A percentile compares a stretch with the other conserved stretches of the same genome.
Evolutionary conservation across 2,797 vertebrate genomes (phyloP).

Genomic region (Typhlichthys eigenmanni): DNA sequence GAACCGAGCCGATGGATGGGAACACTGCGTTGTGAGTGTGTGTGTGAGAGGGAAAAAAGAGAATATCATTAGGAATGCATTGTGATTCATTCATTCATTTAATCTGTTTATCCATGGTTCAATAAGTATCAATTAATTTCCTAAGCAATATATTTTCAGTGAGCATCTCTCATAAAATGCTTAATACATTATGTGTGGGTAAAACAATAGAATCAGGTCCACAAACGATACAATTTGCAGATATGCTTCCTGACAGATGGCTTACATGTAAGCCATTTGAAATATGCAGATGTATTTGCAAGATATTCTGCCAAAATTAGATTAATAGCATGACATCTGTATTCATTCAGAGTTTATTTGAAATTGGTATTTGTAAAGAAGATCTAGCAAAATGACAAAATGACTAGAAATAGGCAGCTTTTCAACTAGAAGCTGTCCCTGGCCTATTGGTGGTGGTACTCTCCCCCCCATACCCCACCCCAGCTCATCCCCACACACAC

Average conservation of each 20-base stretch:
- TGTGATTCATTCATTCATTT: too few relatives aligned
- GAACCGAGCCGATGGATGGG: constrained; percentile 7
- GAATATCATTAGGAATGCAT: neutral
- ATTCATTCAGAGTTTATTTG: constrained; percentile 26
- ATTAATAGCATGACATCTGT: constrained; percentile 37
- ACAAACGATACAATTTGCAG: constrained; percentile 21
- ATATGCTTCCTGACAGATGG: constrained; percentile 37
- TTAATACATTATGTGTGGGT: constrained; percentile 24
- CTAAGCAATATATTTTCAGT: constrained; percentile 3
- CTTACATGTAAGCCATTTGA: constrained; percentile 19
- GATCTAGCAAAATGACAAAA: constrained; percentile 17
- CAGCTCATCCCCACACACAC: constrained; percentile 13
- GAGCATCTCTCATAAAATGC: constrained; percentile 11
- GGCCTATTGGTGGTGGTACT: constrained; percentile 6
- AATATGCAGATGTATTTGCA: constrained; percentile 39
- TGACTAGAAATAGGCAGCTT: too few relatives aligned
- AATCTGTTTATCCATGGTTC: too few relatives aligned
- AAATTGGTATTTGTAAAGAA: constrained; percentile 36
- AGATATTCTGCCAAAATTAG: constrained; percentile 27
- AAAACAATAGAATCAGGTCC: constrained; percentile 31
- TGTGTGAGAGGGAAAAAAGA: neutral
- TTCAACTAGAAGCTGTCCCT: constrained; percentile 7
- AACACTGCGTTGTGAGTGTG: neutral
- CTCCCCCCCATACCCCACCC: constrained; percentile 31
- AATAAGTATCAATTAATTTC: too few relatives aligned